Evolutionary conservation across 2,888 invertebrate species (phyloP).

Genomic region (Philhelius pedissequus): DNA sequence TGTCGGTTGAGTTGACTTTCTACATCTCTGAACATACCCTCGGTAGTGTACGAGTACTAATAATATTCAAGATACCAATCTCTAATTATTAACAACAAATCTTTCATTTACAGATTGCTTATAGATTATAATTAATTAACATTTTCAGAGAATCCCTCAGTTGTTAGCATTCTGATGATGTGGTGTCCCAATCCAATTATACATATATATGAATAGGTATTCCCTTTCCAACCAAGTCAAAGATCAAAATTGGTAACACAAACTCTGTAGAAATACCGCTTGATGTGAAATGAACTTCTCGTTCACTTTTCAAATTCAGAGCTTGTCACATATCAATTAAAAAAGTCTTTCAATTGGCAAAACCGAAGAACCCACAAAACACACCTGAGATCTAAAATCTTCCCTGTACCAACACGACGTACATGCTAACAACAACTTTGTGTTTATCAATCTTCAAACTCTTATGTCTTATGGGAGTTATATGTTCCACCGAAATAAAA

Average conservation of each 20-base stretch:
- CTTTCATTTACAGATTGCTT: not conserved
- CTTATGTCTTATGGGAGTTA: not conserved
- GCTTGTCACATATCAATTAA: not conserved
- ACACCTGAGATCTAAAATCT: not conserved
- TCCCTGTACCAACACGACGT: not conserved
- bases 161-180: not conserved
- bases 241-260: not conserved
- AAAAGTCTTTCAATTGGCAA: slow-evolving; percentile 8
- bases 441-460: not conserved
- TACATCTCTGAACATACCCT: not conserved
- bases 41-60: not conserved
- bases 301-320: not conserved
- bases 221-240: not conserved
- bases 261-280: not conserved
- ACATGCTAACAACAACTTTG: not conserved
- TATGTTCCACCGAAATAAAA: not conserved
- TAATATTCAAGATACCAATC: not conserved
- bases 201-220: not conserved
- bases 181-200: not conserved
- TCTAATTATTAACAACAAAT: not conserved
- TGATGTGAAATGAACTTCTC: not conserved
- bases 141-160: not conserved
- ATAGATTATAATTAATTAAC: not conserved
- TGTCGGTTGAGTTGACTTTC: not conserved
- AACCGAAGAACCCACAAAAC: not conserved